A percentile compares a stretch with the other conserved stretches of the same genome.
phyloP scores from a whole-genome alignment of 2,888 invertebrate genomes.

The Rotaria macrura region DNA sequence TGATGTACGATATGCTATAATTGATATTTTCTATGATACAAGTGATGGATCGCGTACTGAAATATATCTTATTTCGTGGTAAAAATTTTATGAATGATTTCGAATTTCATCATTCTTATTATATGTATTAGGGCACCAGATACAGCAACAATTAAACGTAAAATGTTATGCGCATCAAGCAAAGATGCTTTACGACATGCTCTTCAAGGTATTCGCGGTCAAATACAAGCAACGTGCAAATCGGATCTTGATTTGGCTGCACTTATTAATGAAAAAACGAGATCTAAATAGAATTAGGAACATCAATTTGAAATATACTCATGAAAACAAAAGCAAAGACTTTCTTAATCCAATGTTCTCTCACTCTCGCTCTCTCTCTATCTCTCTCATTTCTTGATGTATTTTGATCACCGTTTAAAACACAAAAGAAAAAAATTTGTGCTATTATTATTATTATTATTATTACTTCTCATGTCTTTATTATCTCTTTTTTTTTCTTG shows the following conservation, averaged over 20 bases:
- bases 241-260: conserved; percentile 31
- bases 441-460: neutral
- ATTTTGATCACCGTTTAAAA: neutral
- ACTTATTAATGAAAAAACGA: conserved; percentile 2
- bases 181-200: conserved; percentile 32
- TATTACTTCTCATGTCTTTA: neutral
- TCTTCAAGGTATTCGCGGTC: conserved; percentile 28
- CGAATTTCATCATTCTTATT: neutral
- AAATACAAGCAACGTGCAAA: conserved; percentile 32
- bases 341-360: neutral
- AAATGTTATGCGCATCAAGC: conserved; percentile 34
- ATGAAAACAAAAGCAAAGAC: neutral
- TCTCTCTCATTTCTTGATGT: neutral
- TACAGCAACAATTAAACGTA: conserved; percentile 31
- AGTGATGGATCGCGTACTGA: conserved; percentile 32
- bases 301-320: neutral
- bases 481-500: neutral
- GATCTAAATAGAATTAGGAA: neutral
- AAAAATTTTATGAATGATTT: neutral
- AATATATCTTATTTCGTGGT: conserved; percentile 31
- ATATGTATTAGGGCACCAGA: conserved; percentile 34
- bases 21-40: conserved; percentile 33
- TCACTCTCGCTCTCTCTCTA: neutral
- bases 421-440: neutral
- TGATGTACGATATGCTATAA: conserved; percentile 34